These are phyloP conservation scores for Agriopis marginaria DNA, from an alignment of 2,888 invertebrate genomes.

Conservation along the genomic window DNA sequence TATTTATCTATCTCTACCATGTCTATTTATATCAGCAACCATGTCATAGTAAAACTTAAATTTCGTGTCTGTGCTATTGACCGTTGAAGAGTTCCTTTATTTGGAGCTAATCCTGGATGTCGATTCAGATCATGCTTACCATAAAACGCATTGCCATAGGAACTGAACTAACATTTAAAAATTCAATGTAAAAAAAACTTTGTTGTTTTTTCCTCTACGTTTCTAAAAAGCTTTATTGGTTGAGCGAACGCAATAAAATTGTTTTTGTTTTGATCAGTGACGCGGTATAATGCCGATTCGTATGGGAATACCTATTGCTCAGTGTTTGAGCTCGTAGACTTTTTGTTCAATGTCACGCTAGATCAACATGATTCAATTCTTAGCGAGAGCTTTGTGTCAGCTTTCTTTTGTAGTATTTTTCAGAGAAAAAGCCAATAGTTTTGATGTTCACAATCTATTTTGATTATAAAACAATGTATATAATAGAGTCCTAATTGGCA, in stretches of 20 bases:
- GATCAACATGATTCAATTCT: conserved; percentile 14
- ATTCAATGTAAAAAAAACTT: neutral
- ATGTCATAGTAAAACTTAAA: too few relatives aligned
- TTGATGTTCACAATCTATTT: neutral
- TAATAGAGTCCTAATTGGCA: too few relatives aligned
- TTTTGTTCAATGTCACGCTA: conserved; percentile 25
- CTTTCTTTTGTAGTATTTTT: conserved; percentile 5
- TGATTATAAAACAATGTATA: too few relatives aligned
- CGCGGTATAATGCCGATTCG: conserved; percentile 22
- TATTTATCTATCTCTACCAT: too few relatives aligned
- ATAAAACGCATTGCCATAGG: too few relatives aligned
- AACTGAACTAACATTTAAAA: neutral
- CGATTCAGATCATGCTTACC: too few relatives aligned
- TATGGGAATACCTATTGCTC: conserved; percentile 26
- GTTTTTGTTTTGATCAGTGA: conserved; percentile 36
- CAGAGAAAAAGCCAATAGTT: neutral
- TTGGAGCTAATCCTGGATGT: too few relatives aligned
- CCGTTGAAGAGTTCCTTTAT: too few relatives aligned
- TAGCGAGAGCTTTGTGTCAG: neutral
- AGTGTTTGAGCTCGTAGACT: conserved; percentile 7
- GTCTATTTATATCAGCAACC: too few relatives aligned
- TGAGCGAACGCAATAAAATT: conserved; percentile 29
- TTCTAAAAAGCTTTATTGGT: conserved; percentile 17
- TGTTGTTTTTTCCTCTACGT: neutral
- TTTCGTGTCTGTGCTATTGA: too few relatives aligned